Evolutionary conservation across 2,797 vertebrate species (phyloP).

Genomic region (Typhlichthys eigenmanni): DNA sequence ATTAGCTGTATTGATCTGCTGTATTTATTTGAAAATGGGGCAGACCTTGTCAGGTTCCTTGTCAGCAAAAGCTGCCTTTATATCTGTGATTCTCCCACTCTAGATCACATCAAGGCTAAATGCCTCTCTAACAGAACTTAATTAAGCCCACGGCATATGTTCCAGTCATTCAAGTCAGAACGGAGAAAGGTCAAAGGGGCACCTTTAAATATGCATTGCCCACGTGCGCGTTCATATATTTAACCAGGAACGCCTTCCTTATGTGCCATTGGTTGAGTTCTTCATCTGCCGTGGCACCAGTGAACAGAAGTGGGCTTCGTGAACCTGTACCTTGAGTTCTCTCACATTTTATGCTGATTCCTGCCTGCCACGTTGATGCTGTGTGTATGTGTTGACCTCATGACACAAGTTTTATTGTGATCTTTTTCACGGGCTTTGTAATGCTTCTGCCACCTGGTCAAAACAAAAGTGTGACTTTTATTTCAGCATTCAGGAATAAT

Average conservation of each 20-base stretch:
- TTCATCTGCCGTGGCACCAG: slow-evolving; percentile 8
- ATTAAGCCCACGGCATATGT: slow-evolving; percentile 15
- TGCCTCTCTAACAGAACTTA: slow-evolving; percentile 35
- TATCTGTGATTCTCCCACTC: slow-evolving; percentile 1
- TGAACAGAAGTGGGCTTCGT: slow-evolving; percentile 23
- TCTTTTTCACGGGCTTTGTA: slow-evolving; percentile 35
- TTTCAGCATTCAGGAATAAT: slow-evolving; percentile 57
- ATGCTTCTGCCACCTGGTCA: slow-evolving; percentile 23
- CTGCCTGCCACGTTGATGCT: slow-evolving; percentile 19
- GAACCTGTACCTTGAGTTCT: slow-evolving; percentile 9
- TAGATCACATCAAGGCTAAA: slow-evolving; percentile 52
- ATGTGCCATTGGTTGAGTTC: slow-evolving; percentile 24
- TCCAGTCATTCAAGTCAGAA: not conserved
- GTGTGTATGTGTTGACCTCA: slow-evolving; percentile 17
- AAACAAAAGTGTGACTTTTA: slow-evolving; percentile 31
- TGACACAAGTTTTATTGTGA: slow-evolving; percentile 8
- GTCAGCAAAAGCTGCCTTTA: too few species aligned
- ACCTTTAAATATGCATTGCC: slow-evolving; percentile 1
- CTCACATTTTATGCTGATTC: not conserved
- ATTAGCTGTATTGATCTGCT: too few species aligned
- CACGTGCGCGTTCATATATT: not conserved
- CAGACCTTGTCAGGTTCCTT: too few species aligned
- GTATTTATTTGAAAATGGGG: too few species aligned
- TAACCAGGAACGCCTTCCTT: slow-evolving; percentile 36
- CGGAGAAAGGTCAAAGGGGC: slow-evolving; percentile 49